phyloP scores from a whole-genome alignment of 2,797 vertebrate genomes.

The Acomys russatus region DNA sequence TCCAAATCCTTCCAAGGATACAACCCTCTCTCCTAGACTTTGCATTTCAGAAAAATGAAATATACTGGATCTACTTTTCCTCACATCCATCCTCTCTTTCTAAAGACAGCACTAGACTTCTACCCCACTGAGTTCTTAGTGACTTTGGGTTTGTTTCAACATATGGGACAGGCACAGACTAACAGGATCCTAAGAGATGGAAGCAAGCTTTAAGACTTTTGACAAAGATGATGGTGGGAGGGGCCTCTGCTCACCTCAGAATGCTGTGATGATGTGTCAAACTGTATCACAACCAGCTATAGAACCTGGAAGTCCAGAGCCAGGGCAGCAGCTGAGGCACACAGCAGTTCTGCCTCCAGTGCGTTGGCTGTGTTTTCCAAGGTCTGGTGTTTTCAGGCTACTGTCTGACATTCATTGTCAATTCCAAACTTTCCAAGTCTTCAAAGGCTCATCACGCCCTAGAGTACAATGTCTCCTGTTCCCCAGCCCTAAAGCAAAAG shows the following conservation, averaged over 20 bases:
- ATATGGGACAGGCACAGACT: not conserved
- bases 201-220: not conserved
- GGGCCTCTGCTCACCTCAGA: not conserved
- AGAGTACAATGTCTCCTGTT: too few relatives aligned
- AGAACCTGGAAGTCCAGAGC: not conserved
- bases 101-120: not conserved
- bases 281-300: not conserved
- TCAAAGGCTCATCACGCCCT: not conserved
- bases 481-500: too few relatives aligned
- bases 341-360: not conserved
- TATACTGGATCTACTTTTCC: too few relatives aligned
- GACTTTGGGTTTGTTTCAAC: not conserved
- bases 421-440: not conserved
- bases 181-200: not conserved
- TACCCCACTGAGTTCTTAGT: not conserved
- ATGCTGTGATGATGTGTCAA: too few relatives aligned
- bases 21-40: not conserved
- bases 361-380: not conserved
- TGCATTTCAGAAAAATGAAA: too few relatives aligned
- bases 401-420: not conserved
- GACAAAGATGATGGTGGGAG: not conserved
- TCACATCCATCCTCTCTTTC: not conserved
- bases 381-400: fast-evolving
- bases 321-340: not conserved
- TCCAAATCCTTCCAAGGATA: not conserved